Evolutionary conservation across 2,888 invertebrate genomes (phyloP).

Genomic region (Caenorhabditis macrosperma): DNA sequence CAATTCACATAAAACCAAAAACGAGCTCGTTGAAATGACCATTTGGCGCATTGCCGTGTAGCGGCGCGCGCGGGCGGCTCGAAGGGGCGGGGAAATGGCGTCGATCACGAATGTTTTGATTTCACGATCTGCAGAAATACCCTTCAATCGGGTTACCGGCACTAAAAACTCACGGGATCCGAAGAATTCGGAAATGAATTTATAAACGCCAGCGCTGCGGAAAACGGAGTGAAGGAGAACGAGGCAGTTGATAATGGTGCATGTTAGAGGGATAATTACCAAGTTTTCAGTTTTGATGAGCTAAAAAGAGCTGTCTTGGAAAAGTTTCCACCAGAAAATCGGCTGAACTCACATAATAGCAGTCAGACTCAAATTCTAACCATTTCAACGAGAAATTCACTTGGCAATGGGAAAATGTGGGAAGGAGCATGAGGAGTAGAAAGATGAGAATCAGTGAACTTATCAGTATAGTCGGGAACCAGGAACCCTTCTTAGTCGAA

Average conservation of each 20-base stretch:
- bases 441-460: neutral
- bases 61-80: neutral
- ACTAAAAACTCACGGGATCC: neutral
- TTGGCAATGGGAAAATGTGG: no score
- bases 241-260: neutral
- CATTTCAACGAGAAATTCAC: no score
- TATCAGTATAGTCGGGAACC: no score
- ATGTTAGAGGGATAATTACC: neutral
- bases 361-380: no score
- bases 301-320: no score
- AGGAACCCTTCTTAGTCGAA: no score
- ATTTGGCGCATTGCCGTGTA: constrained; percentile 2
- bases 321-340: no score
- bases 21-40: neutral
- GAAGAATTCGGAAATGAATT: neutral
- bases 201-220: neutral
- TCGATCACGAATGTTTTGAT: constrained; percentile 1
- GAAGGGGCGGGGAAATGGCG: neutral
- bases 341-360: no score
- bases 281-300: neutral
- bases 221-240: neutral
- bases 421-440: no score
- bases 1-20: neutral
- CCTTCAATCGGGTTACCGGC: neutral
- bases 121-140: neutral